These are phyloP conservation scores for Telmatherina bonti DNA, from an alignment of 2,797 vertebrate species.

Conservation along the genomic window DNA sequence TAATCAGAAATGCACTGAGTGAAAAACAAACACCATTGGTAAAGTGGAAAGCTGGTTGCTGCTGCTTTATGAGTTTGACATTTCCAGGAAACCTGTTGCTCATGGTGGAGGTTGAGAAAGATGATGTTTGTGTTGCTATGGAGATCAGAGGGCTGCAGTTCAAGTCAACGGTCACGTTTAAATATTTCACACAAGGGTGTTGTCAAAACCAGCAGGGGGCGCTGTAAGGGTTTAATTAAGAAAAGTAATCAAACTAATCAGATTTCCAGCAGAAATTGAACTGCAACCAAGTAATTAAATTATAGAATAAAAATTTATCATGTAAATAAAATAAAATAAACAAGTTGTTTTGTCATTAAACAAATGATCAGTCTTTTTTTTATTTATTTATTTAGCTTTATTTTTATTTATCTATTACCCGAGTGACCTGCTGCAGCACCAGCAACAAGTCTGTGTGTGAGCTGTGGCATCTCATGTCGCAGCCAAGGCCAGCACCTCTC, in stretches of 20 bases:
- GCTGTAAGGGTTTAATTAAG: not conserved
- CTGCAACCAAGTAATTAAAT: not conserved
- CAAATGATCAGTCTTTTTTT: not conserved
- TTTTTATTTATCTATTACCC: not conserved
- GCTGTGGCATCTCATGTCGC: constrained; percentile 25
- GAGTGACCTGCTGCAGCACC: not conserved
- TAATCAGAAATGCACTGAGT: constrained; percentile 38
- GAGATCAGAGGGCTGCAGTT: not conserved
- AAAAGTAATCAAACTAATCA: not conserved
- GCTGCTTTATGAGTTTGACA: constrained; percentile 38
- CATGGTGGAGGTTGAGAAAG: not conserved
- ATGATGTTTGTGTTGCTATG: not conserved
- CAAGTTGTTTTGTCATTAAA: no score
- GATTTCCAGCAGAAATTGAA: not conserved
- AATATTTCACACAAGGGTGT: not conserved
- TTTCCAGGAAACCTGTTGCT: constrained; percentile 25
- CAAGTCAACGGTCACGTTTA: not conserved
- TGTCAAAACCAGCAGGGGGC: not conserved
- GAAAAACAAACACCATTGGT: constrained; percentile 29
- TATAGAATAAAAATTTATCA: not conserved
- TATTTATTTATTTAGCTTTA: no score
- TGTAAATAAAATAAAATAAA: not conserved
- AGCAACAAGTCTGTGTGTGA: constrained; percentile 24
- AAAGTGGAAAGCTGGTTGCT: constrained; percentile 34
- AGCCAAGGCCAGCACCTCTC: constrained; percentile 45